Evolutionary conservation across 35 echinoderm and acorn worm species (phyloP), one percentile per base, ranked within the genome.

Genomic region (Heliocidaris erythrogramma): DNA sequence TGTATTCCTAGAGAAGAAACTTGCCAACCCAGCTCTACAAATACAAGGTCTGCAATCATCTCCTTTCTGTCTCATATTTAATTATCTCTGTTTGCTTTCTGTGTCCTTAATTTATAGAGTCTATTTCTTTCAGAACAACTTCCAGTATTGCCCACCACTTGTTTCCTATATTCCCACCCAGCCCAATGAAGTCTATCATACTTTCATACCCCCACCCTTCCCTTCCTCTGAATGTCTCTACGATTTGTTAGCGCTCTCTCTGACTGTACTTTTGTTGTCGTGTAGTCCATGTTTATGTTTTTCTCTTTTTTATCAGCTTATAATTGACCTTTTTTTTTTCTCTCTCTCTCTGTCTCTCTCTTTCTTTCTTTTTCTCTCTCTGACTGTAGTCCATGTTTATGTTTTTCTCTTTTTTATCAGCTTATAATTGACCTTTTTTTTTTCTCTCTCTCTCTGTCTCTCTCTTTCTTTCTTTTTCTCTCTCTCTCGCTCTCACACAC

Each of bases 41-140:
- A 95, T 99, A 88, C 98, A 96, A 97, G 94, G 98, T 99, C 61
- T 47, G 87, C 24, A 89, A 29, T 32, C 9, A 32, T 86, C 85
- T 86, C 18, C 85, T 86, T 86, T 29, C 5, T 56, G 4, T 29
- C 69, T 18, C 69, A 84, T 18, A 84, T 90, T 94, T 90, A 88
- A 5, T 85, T 13, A 60, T 32, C 18, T 48, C 59, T 48, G 27
- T 3, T 92, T 49, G 18, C 42, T 3, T 56, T n/a, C n/a, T n/a
- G n/a, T n/a, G n/a, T n/a, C n/a, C n/a, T n/a, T n/a, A n/a, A n/a
- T n/a, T n/a, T n/a, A n/a, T n/a, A n/a, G n/a, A n/a, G n/a, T n/a
- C n/a, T n/a, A n/a, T 30, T 6, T 71, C 59, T 9, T 12, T 48
- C 49, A 47, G 32, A 78, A 48, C 24, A 30, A 17, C 9, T 1